These are phyloP conservation scores for Callaeas wilsoni DNA, from an alignment of 2,113 vertebrate species.

Conservation along the genomic window DNA sequence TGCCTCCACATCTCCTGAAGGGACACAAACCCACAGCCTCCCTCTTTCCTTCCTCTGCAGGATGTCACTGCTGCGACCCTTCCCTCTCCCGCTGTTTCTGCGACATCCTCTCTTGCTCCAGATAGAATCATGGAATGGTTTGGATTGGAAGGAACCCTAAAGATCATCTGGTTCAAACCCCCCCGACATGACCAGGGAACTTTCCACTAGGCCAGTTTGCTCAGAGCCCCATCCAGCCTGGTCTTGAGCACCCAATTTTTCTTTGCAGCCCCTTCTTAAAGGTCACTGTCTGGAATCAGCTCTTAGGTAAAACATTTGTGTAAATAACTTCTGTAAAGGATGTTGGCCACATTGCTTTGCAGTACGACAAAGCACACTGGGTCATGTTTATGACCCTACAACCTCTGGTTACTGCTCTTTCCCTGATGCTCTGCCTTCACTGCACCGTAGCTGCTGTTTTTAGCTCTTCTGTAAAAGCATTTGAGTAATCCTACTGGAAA, in stretches of 20 bases:
- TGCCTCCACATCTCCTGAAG: not conserved
- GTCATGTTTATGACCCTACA: not conserved
- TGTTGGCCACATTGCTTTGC: not conserved
- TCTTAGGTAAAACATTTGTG: not conserved
- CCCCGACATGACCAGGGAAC: not conserved
- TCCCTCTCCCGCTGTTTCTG: not conserved
- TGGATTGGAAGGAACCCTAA: not conserved
- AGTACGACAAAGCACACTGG: not conserved
- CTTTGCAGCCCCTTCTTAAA: not conserved
- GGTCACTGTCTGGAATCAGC: not conserved
- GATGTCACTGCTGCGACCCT: not conserved
- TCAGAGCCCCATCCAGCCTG: not conserved
- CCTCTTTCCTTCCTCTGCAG: not conserved
- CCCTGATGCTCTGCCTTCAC: not conserved
- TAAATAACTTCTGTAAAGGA: not conserved
- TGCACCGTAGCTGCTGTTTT: not conserved
- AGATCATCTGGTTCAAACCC: not conserved
- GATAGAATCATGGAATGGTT: not conserved
- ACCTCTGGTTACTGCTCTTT: not conserved
- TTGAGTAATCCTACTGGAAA: not conserved
- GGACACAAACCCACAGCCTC: not conserved
- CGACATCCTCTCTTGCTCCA: not conserved
- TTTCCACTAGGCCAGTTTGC: not conserved
- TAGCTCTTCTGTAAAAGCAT: not conserved
- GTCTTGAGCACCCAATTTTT: not conserved